A percentile compares a stretch with the other conserved stretches of the same genome.
These are phyloP conservation scores for Archaeoteleia sp. DNA, from an alignment of 2,888 invertebrate species.

Conservation along the genomic window DNA sequence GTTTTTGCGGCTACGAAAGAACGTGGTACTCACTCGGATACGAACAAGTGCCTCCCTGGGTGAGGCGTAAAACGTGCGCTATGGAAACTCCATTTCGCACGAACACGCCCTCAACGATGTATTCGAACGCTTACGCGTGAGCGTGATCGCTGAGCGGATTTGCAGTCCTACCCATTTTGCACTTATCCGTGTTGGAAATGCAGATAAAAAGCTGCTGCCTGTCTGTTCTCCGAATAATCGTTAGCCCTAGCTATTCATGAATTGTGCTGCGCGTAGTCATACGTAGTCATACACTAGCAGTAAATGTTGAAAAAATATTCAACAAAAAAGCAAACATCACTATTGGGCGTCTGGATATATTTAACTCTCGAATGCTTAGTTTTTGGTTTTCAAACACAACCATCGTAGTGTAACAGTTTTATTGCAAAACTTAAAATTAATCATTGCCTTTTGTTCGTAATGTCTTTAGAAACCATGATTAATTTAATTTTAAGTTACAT, in stretches of 20 bases:
- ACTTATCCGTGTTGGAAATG: conserved; percentile 27
- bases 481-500: too few relatives aligned
- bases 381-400: too few relatives aligned
- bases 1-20: conserved; percentile 44
- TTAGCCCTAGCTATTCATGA: conserved; percentile 12
- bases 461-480: too few relatives aligned
- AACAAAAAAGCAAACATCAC: conserved; percentile 9
- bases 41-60: conserved; percentile 51
- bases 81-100: conserved; percentile 64
- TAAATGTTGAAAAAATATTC: conserved; percentile 7
- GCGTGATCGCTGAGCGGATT: conserved; percentile 42
- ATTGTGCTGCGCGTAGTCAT: conserved; percentile 5
- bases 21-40: conserved; percentile 50
- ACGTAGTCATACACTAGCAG: conserved; percentile 8
- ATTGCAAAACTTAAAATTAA: too few relatives aligned
- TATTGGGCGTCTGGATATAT: too few relatives aligned
- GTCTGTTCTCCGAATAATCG: conserved; percentile 23
- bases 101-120: conserved; percentile 54
- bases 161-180: conserved; percentile 31
- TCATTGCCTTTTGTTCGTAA: too few relatives aligned
- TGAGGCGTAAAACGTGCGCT: conserved; percentile 60
- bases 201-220: conserved; percentile 26
- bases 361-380: too few relatives aligned
- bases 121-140: conserved; percentile 38
- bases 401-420: too few relatives aligned